Evolutionary conservation across 2,888 invertebrate genomes (phyloP).

Genomic region (Parnassius smintheus): DNA sequence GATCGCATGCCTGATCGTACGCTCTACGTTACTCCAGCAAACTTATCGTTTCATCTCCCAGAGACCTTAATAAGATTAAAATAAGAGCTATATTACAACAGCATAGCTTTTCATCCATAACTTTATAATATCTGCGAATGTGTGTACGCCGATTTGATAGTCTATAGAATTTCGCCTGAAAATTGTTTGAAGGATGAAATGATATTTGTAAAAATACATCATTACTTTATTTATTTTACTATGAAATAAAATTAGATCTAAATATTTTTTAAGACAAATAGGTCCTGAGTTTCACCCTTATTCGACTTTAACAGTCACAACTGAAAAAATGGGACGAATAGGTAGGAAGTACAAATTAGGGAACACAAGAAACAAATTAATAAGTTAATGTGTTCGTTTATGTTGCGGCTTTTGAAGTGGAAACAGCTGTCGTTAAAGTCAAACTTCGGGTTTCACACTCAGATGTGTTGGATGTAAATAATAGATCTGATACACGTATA

Average conservation of each 20-base stretch:
- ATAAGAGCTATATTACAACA: conserved; percentile 45
- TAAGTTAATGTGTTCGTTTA: conserved; percentile 42
- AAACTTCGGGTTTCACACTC: conserved; percentile 13
- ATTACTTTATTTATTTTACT: too few species aligned
- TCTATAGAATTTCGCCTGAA: conserved; percentile 57
- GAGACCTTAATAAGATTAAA: conserved; percentile 40
- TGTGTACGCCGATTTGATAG: conserved; percentile 68
- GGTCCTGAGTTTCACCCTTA: neutral
- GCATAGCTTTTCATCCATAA: conserved; percentile 33
- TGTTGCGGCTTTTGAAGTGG: conserved; percentile 54
- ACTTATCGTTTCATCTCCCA: conserved; percentile 39
- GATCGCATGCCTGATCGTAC: conserved; percentile 73
- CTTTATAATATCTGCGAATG: conserved; percentile 59
- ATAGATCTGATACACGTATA: neutral
- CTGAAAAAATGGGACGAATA: conserved; percentile 41
- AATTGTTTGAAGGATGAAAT: conserved; percentile 53
- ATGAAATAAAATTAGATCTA: too few species aligned
- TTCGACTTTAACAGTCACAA: conserved; percentile 2
- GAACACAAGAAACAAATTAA: conserved; percentile 77
- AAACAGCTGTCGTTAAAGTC: conserved; percentile 53
- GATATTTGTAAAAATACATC: conserved; percentile 34
- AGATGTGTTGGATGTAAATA: conserved; percentile 6
- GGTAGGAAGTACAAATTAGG: conserved; percentile 71
- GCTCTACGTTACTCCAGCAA: conserved; percentile 59
- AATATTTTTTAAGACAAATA: neutral